Evolutionary conservation across 2,113 vertebrate genomes (phyloP).

Genomic region (Cryptomyrus ogoouensis): DNA sequence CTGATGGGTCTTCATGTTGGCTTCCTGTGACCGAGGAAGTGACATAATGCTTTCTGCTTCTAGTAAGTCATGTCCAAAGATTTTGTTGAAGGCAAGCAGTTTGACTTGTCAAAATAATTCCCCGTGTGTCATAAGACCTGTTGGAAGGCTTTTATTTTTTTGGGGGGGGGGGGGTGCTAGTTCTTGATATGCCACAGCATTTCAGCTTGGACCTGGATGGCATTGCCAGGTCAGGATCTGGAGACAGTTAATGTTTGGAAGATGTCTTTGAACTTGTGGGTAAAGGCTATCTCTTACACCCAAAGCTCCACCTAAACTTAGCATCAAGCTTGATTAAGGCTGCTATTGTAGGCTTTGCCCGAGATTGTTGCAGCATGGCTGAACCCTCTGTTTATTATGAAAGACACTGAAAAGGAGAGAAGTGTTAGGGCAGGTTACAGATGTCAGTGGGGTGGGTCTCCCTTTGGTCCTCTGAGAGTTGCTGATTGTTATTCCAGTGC

Average conservation of each 20-base stretch:
- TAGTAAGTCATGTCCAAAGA: background rate
- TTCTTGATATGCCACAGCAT: background rate
- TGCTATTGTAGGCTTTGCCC: background rate
- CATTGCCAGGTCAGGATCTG: background rate
- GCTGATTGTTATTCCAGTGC: background rate
- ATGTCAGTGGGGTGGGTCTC: background rate
- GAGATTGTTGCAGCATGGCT: background rate
- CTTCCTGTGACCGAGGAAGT: background rate
- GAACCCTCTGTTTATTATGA: background rate
- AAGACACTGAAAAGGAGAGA: background rate
- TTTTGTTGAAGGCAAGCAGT: background rate
- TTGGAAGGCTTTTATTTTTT: background rate
- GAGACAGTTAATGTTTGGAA: background rate
- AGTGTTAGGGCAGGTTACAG: background rate
- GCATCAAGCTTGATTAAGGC: background rate
- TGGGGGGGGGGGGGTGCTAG: background rate
- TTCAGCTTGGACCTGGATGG: background rate
- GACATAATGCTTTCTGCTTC: background rate
- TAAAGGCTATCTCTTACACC: background rate
- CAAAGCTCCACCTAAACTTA: background rate
- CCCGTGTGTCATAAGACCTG: background rate
- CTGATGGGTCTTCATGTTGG: background rate
- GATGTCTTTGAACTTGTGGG: background rate
- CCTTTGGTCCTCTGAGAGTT: background rate
- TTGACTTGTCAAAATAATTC: background rate